Conservation (phyloP, 2,113 vertebrate genomes). For the Chloebia gouldiae region DNA sequence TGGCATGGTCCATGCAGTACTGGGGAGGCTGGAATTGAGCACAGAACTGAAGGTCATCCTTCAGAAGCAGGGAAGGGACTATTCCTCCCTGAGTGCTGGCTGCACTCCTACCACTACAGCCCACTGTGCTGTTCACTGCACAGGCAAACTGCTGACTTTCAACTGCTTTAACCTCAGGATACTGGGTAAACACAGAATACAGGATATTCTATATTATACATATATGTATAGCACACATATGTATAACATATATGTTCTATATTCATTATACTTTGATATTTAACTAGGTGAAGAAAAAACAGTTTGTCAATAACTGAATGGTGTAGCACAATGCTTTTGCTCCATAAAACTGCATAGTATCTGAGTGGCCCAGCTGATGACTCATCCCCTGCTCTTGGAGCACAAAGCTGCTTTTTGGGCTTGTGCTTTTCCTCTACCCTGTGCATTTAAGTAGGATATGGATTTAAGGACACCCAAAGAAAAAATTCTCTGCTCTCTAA, state of each 20-base stretch:
- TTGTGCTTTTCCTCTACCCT: neutral
- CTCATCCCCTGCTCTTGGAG: neutral
- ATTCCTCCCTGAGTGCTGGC: neutral
- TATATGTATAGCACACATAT: too few relatives aligned
- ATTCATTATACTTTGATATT: neutral
- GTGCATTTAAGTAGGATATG: neutral
- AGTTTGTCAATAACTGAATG: neutral
- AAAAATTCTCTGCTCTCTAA: neutral
- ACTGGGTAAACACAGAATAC: neutral
- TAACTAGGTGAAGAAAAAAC: neutral
- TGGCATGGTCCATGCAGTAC: too few relatives aligned
- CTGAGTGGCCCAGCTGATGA: neutral
- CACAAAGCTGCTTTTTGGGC: neutral
- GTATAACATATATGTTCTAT: neutral
- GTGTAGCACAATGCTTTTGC: neutral
- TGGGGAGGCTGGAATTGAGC: neutral
- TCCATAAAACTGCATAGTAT: fast-evolving
- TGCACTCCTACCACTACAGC: neutral
- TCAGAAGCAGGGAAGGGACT: neutral
- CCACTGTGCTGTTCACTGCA: neutral
- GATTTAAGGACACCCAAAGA: neutral
- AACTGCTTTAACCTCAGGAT: neutral
- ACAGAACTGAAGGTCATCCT: neutral
- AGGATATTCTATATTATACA: neutral
- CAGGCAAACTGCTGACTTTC: neutral